Evolutionary conservation across 2,888 invertebrate species (phyloP), one percentile per base, ranked within the genome.

Genomic region (Dilophus febrilis): DNA sequence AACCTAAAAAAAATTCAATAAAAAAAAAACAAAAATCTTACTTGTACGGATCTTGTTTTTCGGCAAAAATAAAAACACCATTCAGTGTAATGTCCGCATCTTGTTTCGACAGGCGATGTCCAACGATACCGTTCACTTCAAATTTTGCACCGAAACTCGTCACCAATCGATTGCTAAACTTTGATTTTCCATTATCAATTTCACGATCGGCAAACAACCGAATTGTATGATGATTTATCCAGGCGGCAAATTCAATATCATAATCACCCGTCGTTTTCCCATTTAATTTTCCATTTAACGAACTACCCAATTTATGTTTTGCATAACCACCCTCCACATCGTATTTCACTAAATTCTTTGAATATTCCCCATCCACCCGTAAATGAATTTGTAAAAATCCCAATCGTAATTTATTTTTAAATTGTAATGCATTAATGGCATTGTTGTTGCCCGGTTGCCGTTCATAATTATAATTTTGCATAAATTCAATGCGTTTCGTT

Each of bases 211-310:
- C 48, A 3, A 48, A 43, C 2, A 61, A 5, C 18, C 59, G 54
- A 3, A 60, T 38, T 12, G 48, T 52, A 22, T 61, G 51, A 19
- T 55, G 51, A 31, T 61, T 60, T 0, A 64, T 55, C 37, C 67
- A 66, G 1, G 68, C 64, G 46, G 73, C 72, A 2, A 78, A 64
- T 14, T 73, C 68, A 0, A 80, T 47, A 39, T 74, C 72, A 3
- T 70, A 70, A 19, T 59, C 57, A 11, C 52, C 50, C 2, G 51
- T 47, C 1, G 58, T 50, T 28, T 61, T 63, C 18, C 57, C 54
- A 44, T 65, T 59, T 14, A 54, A 50, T 41, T 66, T 60, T 2
- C 61, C 58, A 12, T 65, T 63, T 2, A 73, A 43, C 37, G 67
- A 64, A 0, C 68, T 53, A 2, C 67, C 65, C 1, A 71, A 61